These are phyloP conservation scores for Drosophila repleta DNA, from an alignment of 1,140 invertebrate genomes.

Conservation along the genomic window DNA sequence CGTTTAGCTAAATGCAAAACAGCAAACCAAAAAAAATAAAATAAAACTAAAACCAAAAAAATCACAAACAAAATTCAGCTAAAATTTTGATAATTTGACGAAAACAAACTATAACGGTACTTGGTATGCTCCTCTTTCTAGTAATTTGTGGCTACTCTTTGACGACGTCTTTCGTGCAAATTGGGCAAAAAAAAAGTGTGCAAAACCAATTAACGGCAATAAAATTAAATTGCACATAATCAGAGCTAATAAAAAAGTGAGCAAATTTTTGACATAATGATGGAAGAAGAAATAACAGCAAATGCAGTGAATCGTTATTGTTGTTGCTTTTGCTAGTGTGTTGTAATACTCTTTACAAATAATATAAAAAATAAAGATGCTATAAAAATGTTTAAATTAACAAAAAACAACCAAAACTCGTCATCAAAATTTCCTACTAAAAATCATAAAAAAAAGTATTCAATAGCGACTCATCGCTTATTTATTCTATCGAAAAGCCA, in stretches of 20 bases:
- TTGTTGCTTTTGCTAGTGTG: constrained; percentile 5
- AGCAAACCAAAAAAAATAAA: constrained; percentile 27
- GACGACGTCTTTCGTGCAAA: constrained; percentile 27
- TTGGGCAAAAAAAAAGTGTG: constrained; percentile 32
- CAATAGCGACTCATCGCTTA: constrained; percentile 7
- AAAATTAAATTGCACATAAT: constrained; percentile 55
- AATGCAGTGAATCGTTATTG: constrained; percentile 15
- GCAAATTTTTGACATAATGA: constrained; percentile 46
- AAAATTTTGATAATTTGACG: constrained; percentile 15
- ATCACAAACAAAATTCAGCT: constrained; percentile 39
- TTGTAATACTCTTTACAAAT: constrained; percentile 32
- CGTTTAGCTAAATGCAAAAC: constrained; percentile 24
- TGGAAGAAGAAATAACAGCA: constrained; percentile 33
- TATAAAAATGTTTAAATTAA: neutral
- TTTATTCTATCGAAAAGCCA: constrained; percentile 9
- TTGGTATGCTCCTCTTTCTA: constrained; percentile 48
- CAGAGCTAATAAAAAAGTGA: constrained; percentile 53
- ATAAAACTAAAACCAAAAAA: constrained; percentile 41
- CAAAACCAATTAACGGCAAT: constrained; percentile 47
- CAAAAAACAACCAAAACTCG: neutral
- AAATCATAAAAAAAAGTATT: neutral
- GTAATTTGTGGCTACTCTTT: constrained; percentile 40
- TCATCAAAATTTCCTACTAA: constrained; percentile 3
- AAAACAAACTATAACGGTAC: constrained; percentile 52
- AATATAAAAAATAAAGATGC: neutral